phyloP scores from a whole-genome alignment of 2,113 vertebrate species.

The Chloropsis hardwickii region DNA sequence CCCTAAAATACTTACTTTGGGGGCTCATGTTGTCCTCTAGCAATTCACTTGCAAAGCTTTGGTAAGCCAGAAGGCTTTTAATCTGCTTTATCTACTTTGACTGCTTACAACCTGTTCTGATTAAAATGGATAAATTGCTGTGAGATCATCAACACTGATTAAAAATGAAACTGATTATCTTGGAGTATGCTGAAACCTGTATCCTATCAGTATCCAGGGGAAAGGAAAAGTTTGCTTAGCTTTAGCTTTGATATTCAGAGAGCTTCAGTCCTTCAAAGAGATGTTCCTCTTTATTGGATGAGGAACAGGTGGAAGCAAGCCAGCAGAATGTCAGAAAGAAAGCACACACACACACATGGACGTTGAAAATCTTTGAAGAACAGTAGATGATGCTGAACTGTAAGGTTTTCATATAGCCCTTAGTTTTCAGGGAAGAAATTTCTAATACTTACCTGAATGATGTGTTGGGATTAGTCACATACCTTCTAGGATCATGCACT shows the following conservation, averaged over 20 bases:
- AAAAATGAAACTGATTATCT: conserved; percentile 34
- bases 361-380: not conserved
- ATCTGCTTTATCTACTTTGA: conserved; percentile 29
- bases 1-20: not conserved
- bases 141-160: conserved; percentile 22
- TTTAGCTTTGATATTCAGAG: not conserved
- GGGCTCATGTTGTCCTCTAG: not conserved
- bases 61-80: conserved; percentile 33
- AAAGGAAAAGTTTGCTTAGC: not conserved
- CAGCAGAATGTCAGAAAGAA: not conserved
- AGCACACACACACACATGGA: accelerated
- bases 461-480: not conserved
- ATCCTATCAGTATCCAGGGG: not conserved
- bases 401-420: not conserved
- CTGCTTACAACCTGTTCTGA: conserved; percentile 3
- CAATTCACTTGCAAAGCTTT: not conserved
- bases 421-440: not conserved
- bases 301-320: not conserved
- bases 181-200: not conserved
- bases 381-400: not conserved
- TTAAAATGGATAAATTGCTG: conserved; percentile 43
- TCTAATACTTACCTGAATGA: not conserved
- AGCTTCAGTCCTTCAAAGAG: not conserved
- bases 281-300: not conserved
- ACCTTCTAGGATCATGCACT: not conserved